These are phyloP conservation scores for Sinosuthora webbiana DNA, from an alignment of 2,113 vertebrate genomes.

Conservation along the genomic window DNA sequence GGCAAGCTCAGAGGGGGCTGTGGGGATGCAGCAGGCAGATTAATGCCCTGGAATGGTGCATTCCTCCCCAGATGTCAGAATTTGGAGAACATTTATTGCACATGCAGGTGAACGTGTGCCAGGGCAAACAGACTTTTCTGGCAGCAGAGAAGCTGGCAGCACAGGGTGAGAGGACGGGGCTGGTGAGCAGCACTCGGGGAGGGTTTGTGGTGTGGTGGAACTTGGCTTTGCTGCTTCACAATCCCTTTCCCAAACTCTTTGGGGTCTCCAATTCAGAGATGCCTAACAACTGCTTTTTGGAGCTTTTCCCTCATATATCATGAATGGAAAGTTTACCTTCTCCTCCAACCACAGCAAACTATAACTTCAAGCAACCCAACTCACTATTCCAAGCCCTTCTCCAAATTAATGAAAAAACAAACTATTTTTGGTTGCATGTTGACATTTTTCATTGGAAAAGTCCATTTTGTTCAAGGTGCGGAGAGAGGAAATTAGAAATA, in stretches of 20 bases:
- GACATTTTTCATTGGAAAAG: neutral
- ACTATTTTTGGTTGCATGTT: neutral
- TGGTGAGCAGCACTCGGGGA: accelerated
- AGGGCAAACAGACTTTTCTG: neutral
- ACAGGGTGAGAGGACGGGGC: accelerated
- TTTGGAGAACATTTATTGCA: accelerated
- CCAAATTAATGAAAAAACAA: neutral
- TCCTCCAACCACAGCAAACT: neutral
- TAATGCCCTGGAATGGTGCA: neutral
- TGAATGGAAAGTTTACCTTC: neutral
- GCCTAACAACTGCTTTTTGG: neutral
- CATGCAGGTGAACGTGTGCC: accelerated
- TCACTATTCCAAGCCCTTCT: neutral
- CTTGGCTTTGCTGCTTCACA: neutral
- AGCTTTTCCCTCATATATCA: accelerated
- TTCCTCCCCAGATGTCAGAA: neutral
- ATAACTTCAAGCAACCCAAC: neutral
- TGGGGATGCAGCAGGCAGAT: neutral
- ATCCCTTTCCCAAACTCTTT: neutral
- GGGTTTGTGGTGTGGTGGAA: neutral
- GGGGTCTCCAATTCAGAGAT: neutral
- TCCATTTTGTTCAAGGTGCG: neutral
- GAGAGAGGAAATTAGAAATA: neutral
- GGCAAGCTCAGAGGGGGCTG: neutral
- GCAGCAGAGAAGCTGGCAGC: neutral